Evolutionary conservation across 2,888 invertebrate species (phyloP).

Genomic region (Lepidochrysops patricia): DNA sequence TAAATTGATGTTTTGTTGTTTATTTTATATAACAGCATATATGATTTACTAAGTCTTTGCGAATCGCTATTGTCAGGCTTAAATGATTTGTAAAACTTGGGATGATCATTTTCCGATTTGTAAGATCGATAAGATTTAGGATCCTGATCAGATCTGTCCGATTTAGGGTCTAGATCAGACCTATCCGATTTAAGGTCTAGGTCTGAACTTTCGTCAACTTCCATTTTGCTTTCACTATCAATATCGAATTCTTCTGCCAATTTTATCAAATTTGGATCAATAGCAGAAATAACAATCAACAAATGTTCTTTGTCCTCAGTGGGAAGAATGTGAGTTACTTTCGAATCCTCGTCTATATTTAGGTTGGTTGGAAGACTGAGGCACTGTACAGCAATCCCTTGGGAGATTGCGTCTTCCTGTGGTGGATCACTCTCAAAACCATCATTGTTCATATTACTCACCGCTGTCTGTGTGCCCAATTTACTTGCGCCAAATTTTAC

Average conservation of each 20-base stretch:
- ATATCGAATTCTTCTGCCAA: conserved; percentile 43
- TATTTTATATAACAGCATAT: conserved; percentile 56
- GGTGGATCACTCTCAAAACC: conserved; percentile 65
- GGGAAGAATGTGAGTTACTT: conserved; percentile 78
- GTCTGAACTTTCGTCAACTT: conserved; percentile 51
- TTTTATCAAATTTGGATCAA: conserved; percentile 29
- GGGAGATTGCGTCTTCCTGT: conserved; percentile 55
- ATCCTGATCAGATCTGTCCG: background rate
- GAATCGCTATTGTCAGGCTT: background rate
- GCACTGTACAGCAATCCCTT: conserved; percentile 74
- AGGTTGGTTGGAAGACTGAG: conserved; percentile 68
- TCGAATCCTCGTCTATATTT: conserved; percentile 62
- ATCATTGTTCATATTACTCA: conserved; percentile 59
- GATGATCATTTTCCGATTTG: background rate
- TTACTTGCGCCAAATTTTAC: conserved; percentile 49
- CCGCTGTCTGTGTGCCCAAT: conserved; percentile 51
- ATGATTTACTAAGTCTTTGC: conserved; percentile 35
- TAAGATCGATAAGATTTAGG: background rate
- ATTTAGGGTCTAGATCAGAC: background rate
- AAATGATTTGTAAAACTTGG: background rate
- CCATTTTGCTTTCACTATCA: conserved; percentile 62
- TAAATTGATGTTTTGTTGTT: conserved; percentile 51
- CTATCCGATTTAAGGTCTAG: conserved; percentile 32
- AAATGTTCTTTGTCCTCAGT: conserved; percentile 81
- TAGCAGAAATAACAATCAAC: conserved; percentile 72